Evolutionary conservation across 2,113 vertebrate species (phyloP), one percentile per base, ranked within the genome.

Genomic region (Odobenus rosmarus): DNA sequence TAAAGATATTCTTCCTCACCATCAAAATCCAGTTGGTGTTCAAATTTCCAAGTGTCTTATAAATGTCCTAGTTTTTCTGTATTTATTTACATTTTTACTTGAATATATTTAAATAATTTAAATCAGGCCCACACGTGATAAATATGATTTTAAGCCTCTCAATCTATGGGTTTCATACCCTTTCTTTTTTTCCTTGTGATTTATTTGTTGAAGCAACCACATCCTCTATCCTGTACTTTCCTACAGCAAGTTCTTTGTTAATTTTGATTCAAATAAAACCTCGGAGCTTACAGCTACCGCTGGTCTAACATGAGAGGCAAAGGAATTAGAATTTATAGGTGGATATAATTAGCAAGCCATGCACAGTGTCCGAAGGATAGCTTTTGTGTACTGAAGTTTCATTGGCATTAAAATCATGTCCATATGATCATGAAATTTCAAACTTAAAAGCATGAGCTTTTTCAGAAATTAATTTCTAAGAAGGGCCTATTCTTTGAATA

Each of bases 21-120:
- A 76, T 85, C 21, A 39, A 92, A 87, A 93, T 88, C 7, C 31
- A 55, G 10, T 33, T 24, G 88, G 39, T 39, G 46, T 89, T 33
- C 72, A 76, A 42, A 67, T 80, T 71, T 93, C 46, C 39, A 69
- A 71, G 19, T 42, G 11, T 93, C 49, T 93, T 31, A n/a, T 55
- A 83, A 92, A 53, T 90, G 31, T 88, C n/a, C 33, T 33, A n/a
- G 1, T 55, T 51, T 88, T 53, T 74, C 33, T 64, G 24, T 64
- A 62, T 67, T 79, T 94, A 62, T 81, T 97, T 74, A 19, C 69
- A 84, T 46, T 88, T 72, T 86, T 87, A 79, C 62, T 90, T 94
- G 55, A 67, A 57, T 59, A 53, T 59, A 57, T 81, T 96, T 74
- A 71, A 81, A 24, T 61, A 76, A 87, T 42, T 90, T 93, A 53